A percentile compares a stretch with the other conserved stretches of the same genome.
phyloP scores from a whole-genome alignment of 2,888 invertebrate genomes.

The Cephus pulcher region DNA sequence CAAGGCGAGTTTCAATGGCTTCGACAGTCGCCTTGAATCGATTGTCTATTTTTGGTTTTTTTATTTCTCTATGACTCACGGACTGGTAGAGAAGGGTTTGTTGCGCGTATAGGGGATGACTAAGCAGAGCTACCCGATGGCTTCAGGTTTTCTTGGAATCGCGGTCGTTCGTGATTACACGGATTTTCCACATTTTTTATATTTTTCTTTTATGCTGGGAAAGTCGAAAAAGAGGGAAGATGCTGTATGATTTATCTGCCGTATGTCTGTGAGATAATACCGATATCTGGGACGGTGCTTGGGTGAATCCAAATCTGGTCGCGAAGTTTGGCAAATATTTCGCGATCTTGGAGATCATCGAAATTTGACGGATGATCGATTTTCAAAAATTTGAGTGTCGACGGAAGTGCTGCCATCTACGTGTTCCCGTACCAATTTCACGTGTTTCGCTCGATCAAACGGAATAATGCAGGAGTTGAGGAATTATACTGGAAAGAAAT shows the following conservation, averaged over 20 bases:
- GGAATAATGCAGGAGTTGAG: background rate
- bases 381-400: too few species aligned
- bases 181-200: background rate
- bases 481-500: background rate
- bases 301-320: background rate
- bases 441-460: background rate
- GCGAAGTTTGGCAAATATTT: too few species aligned
- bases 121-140: background rate
- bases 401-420: too few species aligned
- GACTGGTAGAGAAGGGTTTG: background rate
- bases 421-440: too few species aligned
- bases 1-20: background rate
- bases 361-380: too few species aligned
- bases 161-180: background rate
- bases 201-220: background rate
- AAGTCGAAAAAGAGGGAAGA: background rate
- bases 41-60: background rate
- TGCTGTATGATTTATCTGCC: background rate
- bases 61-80: background rate
- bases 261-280: background rate
- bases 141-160: background rate
- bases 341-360: too few species aligned
- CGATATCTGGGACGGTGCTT: background rate
- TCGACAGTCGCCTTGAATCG: background rate
- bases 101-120: background rate